Percentiles rank a stretch among this genome's conserved stretches.
These are phyloP conservation scores for Philereme vetulata DNA, from an alignment of 2,888 invertebrate species.

Conservation along the genomic window DNA sequence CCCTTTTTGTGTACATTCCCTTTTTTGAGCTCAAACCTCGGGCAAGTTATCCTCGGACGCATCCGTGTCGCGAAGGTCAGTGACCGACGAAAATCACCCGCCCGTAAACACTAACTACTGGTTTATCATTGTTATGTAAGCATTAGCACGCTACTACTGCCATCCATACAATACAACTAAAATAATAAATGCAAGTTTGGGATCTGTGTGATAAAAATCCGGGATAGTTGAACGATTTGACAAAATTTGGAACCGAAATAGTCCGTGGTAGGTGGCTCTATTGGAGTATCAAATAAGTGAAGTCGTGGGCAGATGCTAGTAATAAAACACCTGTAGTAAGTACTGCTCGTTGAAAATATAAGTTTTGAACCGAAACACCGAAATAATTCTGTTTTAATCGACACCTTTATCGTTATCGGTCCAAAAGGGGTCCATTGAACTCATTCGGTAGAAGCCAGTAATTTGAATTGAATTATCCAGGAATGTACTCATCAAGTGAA, in stretches of 20 bases:
- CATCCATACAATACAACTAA: not conserved
- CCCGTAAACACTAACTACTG: constrained; percentile 62
- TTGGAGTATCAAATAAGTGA: no score
- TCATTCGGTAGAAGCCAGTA: constrained; percentile 39
- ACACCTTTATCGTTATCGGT: constrained; percentile 49
- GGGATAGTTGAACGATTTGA: no score
- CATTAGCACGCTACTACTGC: constrained; percentile 12
- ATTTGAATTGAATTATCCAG: constrained; percentile 49
- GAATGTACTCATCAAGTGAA: constrained; percentile 39
- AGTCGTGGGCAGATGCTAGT: not conserved
- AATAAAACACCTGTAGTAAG: constrained; percentile 3
- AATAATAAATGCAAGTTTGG: no score
- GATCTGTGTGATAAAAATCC: no score
- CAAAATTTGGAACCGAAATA: no score
- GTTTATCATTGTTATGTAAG: constrained; percentile 31
- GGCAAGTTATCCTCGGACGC: constrained; percentile 50
- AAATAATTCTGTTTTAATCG: constrained; percentile 23
- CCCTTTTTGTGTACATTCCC: no score
- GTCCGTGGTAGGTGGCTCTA: no score
- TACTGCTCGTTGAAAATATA: constrained; percentile 7
- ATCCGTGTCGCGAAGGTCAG: constrained; percentile 73
- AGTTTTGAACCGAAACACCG: not conserved
- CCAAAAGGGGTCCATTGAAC: constrained; percentile 54
- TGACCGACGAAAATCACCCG: constrained; percentile 74
- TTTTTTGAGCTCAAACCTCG: no score